Evolutionary conservation across 2,113 vertebrate genomes (phyloP).

Genomic region (Bettongia penicillata): DNA sequence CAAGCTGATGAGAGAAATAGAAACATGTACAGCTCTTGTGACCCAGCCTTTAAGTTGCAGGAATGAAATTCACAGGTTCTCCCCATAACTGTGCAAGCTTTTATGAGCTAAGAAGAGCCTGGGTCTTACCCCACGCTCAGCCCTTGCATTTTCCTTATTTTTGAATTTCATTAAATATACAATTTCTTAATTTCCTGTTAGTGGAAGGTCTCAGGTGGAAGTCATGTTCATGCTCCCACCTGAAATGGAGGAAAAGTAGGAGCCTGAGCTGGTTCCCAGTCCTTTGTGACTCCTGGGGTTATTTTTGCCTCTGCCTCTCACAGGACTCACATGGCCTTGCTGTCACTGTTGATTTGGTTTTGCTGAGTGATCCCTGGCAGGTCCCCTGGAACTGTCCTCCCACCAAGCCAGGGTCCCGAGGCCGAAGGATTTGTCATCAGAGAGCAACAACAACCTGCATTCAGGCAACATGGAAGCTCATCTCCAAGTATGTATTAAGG

Average conservation of each 20-base stretch:
- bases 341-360: neutral
- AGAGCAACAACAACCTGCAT: too few relatives aligned
- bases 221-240: neutral
- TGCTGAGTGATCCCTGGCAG: neutral
- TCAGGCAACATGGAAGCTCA: neutral
- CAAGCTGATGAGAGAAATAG: slow-evolving; percentile 27
- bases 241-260: neutral
- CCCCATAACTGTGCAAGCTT: neutral
- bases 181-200: neutral
- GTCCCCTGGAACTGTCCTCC: neutral
- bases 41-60: slow-evolving; percentile 23
- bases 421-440: neutral
- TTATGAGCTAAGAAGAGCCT: neutral
- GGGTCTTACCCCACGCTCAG: too few relatives aligned
- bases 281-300: neutral
- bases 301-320: neutral
- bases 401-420: neutral
- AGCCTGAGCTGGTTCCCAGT: neutral
- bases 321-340: neutral
- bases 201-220: neutral
- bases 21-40: neutral
- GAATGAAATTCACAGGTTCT: slow-evolving; percentile 21
- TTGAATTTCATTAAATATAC: neutral
- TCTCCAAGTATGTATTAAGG: neutral
- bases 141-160: neutral